Conservation (phyloP, 2,888 invertebrate genomes). For the Melanophora roralis region DNA sequence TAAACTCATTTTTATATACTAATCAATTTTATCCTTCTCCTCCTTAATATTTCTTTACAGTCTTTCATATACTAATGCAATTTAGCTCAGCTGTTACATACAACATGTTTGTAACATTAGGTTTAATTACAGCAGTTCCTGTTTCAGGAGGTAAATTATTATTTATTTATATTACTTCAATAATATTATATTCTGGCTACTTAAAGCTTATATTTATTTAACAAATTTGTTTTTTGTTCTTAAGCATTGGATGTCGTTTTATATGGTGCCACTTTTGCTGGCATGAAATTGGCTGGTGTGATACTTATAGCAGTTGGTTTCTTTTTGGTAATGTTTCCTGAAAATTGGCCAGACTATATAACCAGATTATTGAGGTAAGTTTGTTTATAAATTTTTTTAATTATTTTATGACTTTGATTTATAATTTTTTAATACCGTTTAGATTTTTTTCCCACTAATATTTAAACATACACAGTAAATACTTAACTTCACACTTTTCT, state of each 20-base stretch:
- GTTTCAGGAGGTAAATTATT: constrained; percentile 89
- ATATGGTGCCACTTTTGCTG: constrained; percentile 91
- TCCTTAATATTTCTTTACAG: constrained; percentile 79
- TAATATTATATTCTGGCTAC: neutral
- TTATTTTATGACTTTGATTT: neutral
- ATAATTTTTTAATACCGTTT: neutral
- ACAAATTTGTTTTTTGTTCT: neutral
- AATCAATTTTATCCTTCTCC: neutral
- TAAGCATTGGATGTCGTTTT: constrained; percentile 90
- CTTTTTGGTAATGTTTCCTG: constrained; percentile 95
- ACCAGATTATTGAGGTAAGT: constrained; percentile 90
- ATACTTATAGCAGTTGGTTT: constrained; percentile 93
- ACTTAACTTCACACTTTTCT: too few relatives aligned
- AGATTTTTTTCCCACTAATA: neutral
- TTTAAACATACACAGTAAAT: too few relatives aligned
- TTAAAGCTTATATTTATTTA: neutral
- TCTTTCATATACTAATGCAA: constrained; percentile 94
- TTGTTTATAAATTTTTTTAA: constrained; percentile 42
- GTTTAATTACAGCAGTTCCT: constrained; percentile 95
- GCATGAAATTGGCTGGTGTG: constrained; percentile 97
- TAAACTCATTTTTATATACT: too few relatives aligned
- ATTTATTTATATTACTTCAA: neutral
- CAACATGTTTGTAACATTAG: constrained; percentile 95
- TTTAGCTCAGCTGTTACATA: constrained; percentile 96
- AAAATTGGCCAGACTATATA: constrained; percentile 97